Evolutionary conservation across 23 tunicate species (phyloP).

Genomic region (Clavelina lepadiformis): DNA sequence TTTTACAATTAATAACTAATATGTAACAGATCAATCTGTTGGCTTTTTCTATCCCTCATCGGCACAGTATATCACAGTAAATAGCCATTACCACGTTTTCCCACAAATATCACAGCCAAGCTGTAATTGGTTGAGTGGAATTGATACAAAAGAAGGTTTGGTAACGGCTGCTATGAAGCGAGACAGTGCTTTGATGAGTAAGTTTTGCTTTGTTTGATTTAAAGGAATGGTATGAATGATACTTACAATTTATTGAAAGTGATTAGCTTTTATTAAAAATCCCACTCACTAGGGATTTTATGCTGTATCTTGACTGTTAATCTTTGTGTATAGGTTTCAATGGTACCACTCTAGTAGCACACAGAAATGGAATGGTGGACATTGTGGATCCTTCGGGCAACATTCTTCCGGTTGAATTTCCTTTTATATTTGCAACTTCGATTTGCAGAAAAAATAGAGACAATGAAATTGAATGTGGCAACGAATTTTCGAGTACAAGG

Average conservation of each 20-base stretch:
- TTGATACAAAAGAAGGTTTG: constrained; percentile 1
- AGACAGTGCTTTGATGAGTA: too few species aligned
- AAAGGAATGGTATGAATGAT: too few species aligned
- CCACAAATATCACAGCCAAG: not conserved
- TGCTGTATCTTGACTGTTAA: too few species aligned
- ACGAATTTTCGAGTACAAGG: not conserved
- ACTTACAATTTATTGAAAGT: too few species aligned
- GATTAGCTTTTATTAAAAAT: too few species aligned
- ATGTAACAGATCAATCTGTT: constrained; percentile 9
- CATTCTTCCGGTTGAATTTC: not conserved
- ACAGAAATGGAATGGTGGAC: too few species aligned
- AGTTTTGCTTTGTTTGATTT: too few species aligned
- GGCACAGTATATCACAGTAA: constrained; percentile 9
- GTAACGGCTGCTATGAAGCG: not conserved
- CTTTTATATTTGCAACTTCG: not conserved
- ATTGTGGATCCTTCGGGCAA: too few species aligned
- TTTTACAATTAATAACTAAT: too few species aligned
- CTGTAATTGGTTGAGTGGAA: constrained; percentile 9
- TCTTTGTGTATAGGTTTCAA: too few species aligned
- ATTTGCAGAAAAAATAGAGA: not conserved
- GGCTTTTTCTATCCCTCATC: constrained; percentile 4
- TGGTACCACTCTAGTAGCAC: too few species aligned
- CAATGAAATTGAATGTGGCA: not conserved
- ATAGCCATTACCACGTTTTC: not conserved
- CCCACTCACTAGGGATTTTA: too few species aligned